Base-by-base conservation (phyloP, 2,888 invertebrate species). In the Drosophila gaucha region DNA sequence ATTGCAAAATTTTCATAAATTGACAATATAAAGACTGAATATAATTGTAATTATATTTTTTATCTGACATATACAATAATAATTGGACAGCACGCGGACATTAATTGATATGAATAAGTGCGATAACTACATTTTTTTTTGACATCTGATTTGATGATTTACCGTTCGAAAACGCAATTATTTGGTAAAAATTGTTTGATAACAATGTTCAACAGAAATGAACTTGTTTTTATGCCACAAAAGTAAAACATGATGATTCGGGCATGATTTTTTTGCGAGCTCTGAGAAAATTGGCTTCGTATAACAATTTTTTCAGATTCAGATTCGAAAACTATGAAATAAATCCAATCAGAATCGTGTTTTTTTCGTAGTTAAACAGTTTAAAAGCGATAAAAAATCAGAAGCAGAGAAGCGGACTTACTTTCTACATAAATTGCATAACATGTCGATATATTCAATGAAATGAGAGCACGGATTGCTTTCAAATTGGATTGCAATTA, bases 401-500 rank as follows among this genome's bases (percentile, higher is more conserved):
- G 9, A 33, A 31, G 24, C 5, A 26, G 6, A 26, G 28, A 12
- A 18, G 3, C 20, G 6, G 9, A 26, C 41, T 39, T 39, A 38
- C 22, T 10, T 14, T n/a, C 43, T 54, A 41, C 20, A 39, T 49
- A 33, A 44, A 67, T 43, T 9, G 26, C 56, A 33, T 16, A 31
- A 14, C 35, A 30, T 10, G n/a, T 16, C 16, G 22, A 33, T 46
- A 31, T 38, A 10, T 12, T 26, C 35, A 60, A 60, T 28, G 31
- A 46, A 50, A 47, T 47, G 14, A 33, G 28, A 44, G n/a, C n/a
- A n/a, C n/a, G n/a, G n/a, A n/a, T n/a, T n/a, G n/a, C n/a, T 35
- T 36, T 44, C 31, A 52, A 67, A 47, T 52, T 58, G 52, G 12
- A 68, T 49, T 54, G 31, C 31, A 67, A 68, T 68, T 54, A 52